Percentiles rank a stretch among this genome's conserved stretches.
phyloP scores from a whole-genome alignment of 2,797 vertebrate genomes.

The Clarias fuscus region DNA sequence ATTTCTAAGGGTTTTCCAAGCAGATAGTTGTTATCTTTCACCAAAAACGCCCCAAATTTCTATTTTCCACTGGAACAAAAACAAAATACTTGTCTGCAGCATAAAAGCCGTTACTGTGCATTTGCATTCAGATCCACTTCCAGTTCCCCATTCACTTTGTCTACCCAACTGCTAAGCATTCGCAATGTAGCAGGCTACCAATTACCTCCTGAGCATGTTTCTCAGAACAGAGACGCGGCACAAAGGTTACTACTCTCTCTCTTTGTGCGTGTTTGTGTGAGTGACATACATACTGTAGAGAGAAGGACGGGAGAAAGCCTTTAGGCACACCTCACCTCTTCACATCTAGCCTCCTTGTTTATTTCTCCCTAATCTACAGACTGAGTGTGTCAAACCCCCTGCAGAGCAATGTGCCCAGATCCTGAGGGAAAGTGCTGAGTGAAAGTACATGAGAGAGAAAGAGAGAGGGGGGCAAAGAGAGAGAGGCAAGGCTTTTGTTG shows the following conservation, averaged over 20 bases:
- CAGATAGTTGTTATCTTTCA: not conserved
- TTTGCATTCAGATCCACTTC: slow-evolving; percentile 38
- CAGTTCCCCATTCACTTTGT: slow-evolving; percentile 24
- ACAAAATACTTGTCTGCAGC: slow-evolving; percentile 21
- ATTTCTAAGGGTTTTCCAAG: slow-evolving; percentile 34
- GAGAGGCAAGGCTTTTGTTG: not conserved
- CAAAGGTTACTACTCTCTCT: not conserved
- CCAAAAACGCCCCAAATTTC: not conserved
- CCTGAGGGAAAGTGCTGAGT: slow-evolving; percentile 9
- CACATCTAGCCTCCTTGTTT: slow-evolving; percentile 14
- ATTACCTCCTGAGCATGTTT: slow-evolving; percentile 72
- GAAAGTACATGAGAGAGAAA: not conserved
- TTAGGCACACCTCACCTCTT: slow-evolving; percentile 29
- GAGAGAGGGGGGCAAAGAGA: not conserved
- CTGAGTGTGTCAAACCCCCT: slow-evolving; percentile 15
- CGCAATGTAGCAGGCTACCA: slow-evolving; percentile 54
- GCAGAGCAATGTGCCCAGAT: not conserved
- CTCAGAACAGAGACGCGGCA: slow-evolving; percentile 36
- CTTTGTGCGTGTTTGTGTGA: not conserved
- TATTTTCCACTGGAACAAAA: slow-evolving; percentile 8
- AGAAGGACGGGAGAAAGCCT: not conserved
- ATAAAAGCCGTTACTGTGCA: not conserved
- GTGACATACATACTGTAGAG: not conserved
- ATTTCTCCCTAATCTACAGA: slow-evolving; percentile 25
- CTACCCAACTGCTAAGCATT: slow-evolving; percentile 47